These are phyloP conservation scores for Gerosis bhagava DNA, from an alignment of 2,888 invertebrate genomes.

Conservation along the genomic window DNA sequence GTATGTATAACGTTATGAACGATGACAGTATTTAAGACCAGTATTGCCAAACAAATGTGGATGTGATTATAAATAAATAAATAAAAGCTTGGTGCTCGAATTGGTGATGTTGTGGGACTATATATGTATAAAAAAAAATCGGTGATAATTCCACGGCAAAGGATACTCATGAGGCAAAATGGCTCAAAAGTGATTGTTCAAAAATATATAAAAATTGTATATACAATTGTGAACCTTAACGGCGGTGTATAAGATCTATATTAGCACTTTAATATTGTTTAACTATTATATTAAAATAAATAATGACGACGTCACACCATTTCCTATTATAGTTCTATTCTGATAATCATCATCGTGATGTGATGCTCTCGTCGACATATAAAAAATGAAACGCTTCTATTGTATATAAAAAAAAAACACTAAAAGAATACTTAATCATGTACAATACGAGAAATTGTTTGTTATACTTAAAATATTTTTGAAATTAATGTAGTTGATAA, in stretches of 20 bases:
- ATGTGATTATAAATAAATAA: constrained; percentile 11
- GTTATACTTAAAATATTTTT: constrained; percentile 72
- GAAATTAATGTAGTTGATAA: constrained; percentile 64
- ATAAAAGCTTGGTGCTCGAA: constrained; percentile 21
- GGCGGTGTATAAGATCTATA: constrained; percentile 3
- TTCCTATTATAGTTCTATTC: constrained; percentile 32
- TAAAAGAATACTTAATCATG: constrained; percentile 39
- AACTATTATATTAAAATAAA: too few relatives aligned
- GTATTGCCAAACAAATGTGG: background rate
- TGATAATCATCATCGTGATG: too few relatives aligned
- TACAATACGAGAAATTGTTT: constrained; percentile 53
- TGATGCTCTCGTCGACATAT: too few relatives aligned
- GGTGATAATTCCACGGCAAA: constrained; percentile 6
- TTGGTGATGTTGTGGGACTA: constrained; percentile 18
- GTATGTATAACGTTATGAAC: too few relatives aligned
- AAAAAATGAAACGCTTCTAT: constrained; percentile 55
- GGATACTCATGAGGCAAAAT: background rate
- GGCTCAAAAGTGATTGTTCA: background rate
- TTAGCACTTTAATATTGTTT: constrained; percentile 11
- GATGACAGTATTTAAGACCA: too few relatives aligned
- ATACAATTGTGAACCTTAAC: constrained; percentile 1
- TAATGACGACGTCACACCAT: constrained; percentile 34
- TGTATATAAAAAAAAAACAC: constrained; percentile 41
- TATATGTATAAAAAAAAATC: too few relatives aligned
- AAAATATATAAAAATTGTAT: too few relatives aligned